These are phyloP conservation scores for Streptopelia turtur DNA, from an alignment of 2,797 vertebrate genomes.

Conservation along the genomic window DNA sequence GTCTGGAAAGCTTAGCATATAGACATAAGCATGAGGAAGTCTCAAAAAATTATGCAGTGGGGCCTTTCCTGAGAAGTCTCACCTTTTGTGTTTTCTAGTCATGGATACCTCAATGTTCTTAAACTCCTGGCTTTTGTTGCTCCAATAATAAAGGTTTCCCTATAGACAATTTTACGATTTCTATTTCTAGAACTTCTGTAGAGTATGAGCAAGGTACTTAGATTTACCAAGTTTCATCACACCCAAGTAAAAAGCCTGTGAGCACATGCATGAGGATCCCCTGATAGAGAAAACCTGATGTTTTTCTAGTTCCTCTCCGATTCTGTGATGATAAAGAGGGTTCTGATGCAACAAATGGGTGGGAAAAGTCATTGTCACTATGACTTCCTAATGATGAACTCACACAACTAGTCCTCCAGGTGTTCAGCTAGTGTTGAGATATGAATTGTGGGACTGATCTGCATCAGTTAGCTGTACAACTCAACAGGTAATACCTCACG, in stretches of 20 bases:
- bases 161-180: not conserved
- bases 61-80: not conserved
- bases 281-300: not conserved
- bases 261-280: not conserved
- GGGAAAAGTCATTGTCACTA: not conserved
- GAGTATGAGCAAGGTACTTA: not conserved
- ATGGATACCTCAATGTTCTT: not conserved
- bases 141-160: not conserved
- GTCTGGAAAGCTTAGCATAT: not conserved
- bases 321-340: not conserved
- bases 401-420: not conserved
- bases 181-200: not conserved
- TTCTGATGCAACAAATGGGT: not conserved
- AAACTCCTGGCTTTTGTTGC: not conserved
- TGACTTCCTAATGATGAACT: not conserved
- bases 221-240: not conserved
- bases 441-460: not conserved
- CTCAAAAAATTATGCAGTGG: not conserved
- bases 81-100: not conserved
- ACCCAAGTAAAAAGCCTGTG: not conserved
- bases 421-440: not conserved
- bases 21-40: not conserved
- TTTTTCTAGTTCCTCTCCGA: not conserved
- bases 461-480: not conserved
- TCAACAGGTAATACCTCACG: not conserved